A percentile compares a stretch with the other conserved stretches of the same genome.
Evolutionary conservation across 2,888 invertebrate genomes (phyloP).

Genomic region (Saturnia pavonia): DNA sequence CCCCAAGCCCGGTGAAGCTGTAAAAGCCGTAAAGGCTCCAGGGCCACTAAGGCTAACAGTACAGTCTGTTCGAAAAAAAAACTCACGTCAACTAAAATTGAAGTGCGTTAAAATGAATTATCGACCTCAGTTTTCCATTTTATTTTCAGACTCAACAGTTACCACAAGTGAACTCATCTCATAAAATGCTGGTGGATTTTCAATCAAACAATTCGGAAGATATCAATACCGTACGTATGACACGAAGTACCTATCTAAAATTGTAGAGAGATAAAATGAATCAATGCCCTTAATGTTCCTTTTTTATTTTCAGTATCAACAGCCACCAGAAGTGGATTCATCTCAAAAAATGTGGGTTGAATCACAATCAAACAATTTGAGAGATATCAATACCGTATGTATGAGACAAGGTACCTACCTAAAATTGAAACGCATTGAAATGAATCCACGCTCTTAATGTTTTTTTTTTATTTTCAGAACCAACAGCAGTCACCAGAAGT

Average conservation of each 20-base stretch:
- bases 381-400: constrained; percentile 42
- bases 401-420: background rate
- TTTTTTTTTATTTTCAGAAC: constrained; percentile 30
- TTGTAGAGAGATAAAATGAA: too few species aligned
- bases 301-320: constrained; percentile 45
- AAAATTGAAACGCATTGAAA: too few species aligned
- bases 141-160: constrained; percentile 49
- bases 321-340: constrained; percentile 54
- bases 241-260: background rate
- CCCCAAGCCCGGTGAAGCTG: too few species aligned
- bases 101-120: too few species aligned
- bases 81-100: too few species aligned
- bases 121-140: background rate
- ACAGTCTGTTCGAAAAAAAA: too few species aligned
- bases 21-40: too few species aligned
- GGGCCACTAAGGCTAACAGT: too few species aligned
- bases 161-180: constrained; percentile 57
- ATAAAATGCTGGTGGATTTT: constrained; percentile 58
- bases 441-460: too few species aligned
- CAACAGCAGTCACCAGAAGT: constrained; percentile 54
- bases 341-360: constrained; percentile 62
- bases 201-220: constrained; percentile 48
- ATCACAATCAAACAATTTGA: constrained; percentile 45
- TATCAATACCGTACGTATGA: constrained; percentile 34
- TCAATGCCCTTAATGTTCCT: background rate